Conservation (phyloP, 2,888 invertebrate species). For the Epirrhoe alternata region DNA sequence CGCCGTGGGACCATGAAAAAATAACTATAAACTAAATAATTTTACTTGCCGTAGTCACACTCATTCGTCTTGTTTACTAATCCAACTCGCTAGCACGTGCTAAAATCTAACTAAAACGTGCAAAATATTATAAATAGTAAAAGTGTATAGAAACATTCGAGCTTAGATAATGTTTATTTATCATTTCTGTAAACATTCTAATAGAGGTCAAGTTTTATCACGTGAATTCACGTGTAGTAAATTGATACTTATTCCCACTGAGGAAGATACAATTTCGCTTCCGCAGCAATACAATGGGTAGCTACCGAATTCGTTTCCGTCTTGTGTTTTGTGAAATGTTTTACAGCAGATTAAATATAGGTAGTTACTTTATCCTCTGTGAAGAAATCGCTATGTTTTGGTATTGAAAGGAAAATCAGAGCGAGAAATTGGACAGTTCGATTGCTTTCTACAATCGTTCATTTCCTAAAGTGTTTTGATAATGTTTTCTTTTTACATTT, state of each 20-base stretch:
- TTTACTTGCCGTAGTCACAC: not conserved
- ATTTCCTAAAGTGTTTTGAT: no score
- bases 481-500: no score
- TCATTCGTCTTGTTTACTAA: not conserved
- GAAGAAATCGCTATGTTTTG: conserved; percentile 24
- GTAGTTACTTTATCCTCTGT: conserved; percentile 6
- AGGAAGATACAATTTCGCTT: conserved; percentile 29
- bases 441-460: not conserved
- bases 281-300: conserved; percentile 15
- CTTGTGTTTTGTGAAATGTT: conserved; percentile 28
- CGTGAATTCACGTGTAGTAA: conserved; percentile 10
- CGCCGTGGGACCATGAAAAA: no score
- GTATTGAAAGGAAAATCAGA: conserved; percentile 16
- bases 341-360: conserved; percentile 10
- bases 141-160: conserved; percentile 4
- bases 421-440: conserved; percentile 1
- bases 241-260: conserved; percentile 11
- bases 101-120: conserved; percentile 7
- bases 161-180: conserved; percentile 22
- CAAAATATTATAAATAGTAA: not conserved
- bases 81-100: not conserved
- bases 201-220: conserved; percentile 41
- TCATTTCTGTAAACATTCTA: conserved; percentile 23
- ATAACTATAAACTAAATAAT: not conserved
- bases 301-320: conserved; percentile 34